Evolutionary conservation across 2,888 invertebrate genomes (phyloP).

Genomic region (Anthophora plumipes): DNA sequence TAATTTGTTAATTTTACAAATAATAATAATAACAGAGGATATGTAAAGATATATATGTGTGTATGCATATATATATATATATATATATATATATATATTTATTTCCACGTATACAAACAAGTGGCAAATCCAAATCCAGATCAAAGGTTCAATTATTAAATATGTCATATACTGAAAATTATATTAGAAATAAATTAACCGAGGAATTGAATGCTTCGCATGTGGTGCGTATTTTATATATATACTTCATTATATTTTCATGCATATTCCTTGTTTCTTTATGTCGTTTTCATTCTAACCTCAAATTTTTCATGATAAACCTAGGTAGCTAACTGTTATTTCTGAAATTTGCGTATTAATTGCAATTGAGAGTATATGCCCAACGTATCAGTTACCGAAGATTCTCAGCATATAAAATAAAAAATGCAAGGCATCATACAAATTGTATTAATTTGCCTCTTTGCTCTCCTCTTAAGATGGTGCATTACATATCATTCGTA

Average conservation of each 20-base stretch:
- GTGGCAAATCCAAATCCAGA: conserved; percentile 4
- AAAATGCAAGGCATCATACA: conserved; percentile 54
- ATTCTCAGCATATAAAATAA: conserved; percentile 14
- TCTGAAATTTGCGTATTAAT: conserved; percentile 43
- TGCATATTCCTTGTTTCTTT: conserved; percentile 1
- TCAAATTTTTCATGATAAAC: conserved; percentile 60
- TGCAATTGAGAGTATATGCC: conserved; percentile 49
- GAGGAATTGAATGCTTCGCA: conserved; percentile 89
- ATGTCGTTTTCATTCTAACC: conserved; percentile 44
- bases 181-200: conserved; percentile 88
- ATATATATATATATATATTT: not conserved
- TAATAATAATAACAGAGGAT: too few relatives aligned
- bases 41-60: not conserved
- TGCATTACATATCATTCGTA: conserved; percentile 91
- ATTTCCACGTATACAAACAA: conserved; percentile 22
- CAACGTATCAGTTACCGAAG: conserved; percentile 23
- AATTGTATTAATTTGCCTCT: conserved; percentile 83
- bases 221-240: conserved; percentile 87
- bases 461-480: conserved; percentile 89
- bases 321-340: conserved; percentile 42
- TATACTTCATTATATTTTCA: not conserved
- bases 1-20: not conserved
- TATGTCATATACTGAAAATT: conserved; percentile 88
- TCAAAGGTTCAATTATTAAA: conserved; percentile 33
- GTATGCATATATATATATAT: not conserved